Evolutionary conservation across 2,888 invertebrate genomes (phyloP).

Genomic region (Gari tellinella): DNA sequence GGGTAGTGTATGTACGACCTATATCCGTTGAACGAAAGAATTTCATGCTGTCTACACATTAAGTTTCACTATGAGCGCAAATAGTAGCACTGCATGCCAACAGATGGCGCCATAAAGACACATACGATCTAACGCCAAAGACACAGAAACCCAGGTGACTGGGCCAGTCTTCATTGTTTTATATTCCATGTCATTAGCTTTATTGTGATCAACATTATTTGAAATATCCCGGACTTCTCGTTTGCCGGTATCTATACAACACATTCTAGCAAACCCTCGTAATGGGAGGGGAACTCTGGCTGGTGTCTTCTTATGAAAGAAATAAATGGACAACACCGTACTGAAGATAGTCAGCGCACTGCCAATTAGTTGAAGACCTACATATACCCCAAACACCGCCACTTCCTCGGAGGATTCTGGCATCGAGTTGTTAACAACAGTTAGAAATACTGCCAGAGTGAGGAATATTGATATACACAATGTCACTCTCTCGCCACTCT

Average conservation of each 20-base stretch:
- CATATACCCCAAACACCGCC: conserved; percentile 58
- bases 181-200: no score
- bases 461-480: conserved; percentile 57
- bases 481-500: conserved; percentile 49
- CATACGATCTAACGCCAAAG: conserved; percentile 53
- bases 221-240: no score
- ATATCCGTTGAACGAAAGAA: no score
- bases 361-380: conserved; percentile 59
- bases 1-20: no score
- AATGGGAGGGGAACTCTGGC: conserved; percentile 31
- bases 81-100: conserved; percentile 39
- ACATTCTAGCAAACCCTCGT: conserved; percentile 19
- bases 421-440: conserved; percentile 57
- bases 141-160: conserved; percentile 52
- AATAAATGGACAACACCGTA: conserved; percentile 55
- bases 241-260: conserved; percentile 6
- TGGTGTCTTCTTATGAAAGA: conserved; percentile 47
- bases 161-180: no score
- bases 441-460: conserved; percentile 64
- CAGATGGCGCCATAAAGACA: conserved; percentile 44
- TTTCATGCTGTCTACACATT: background rate
- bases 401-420: conserved; percentile 65
- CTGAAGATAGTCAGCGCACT: conserved; percentile 57
- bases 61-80: conserved; percentile 31
- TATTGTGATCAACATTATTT: no score